Base-by-base conservation (phyloP, 1,140 invertebrate species). In the Pantala flavescens region DNA sequence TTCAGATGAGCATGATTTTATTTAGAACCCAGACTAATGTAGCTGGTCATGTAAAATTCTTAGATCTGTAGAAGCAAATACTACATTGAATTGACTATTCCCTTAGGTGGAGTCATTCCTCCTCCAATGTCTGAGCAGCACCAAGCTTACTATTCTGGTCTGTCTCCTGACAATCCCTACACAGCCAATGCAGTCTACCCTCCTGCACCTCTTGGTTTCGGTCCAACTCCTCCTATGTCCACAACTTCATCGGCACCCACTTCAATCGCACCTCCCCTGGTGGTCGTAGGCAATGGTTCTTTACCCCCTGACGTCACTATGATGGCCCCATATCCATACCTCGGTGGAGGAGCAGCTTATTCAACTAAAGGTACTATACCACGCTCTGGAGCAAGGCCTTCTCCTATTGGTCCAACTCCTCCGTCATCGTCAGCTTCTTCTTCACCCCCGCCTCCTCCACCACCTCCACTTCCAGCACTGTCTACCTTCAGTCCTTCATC, bases 101-200 rank as follows among this genome's bases (percentile, higher is more conserved):
- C 49, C 49, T 9, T 36, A 63, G 49, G 49, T 63, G 49, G 49
- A 63, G 49, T 63, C 49, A 63, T 63, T 21, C 49, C 49, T 63
- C 49, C 49, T 63, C 49, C 49, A 63, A 63, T 63, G 49, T 63
- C 49, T 63, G 49, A 63, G 14, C 49, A 63, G 49, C 49, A 63
- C 16, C 49, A 63, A 63, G 49, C 49, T 63, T 63, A 63, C 49
- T 63, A 63, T 63, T 16, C 16, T 21, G n/a, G 49, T 21, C 49
- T 63, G 16, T 63, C 49, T 63, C 49, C 49, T 19, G 49, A 63
- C n/a, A 63, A 21, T 63, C 49, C 14, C 49, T 63, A 63, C 49
- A 63, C 49, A 63, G 49, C 49, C 49, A 63, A 63, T 21, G n/a
- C 49, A 63, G 49, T 63, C n/a, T 63, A 63, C 49, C 49, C 49